Evolutionary conservation across 2,797 vertebrate species (phyloP).

Genomic region (Neosilurus mollespiculum): DNA sequence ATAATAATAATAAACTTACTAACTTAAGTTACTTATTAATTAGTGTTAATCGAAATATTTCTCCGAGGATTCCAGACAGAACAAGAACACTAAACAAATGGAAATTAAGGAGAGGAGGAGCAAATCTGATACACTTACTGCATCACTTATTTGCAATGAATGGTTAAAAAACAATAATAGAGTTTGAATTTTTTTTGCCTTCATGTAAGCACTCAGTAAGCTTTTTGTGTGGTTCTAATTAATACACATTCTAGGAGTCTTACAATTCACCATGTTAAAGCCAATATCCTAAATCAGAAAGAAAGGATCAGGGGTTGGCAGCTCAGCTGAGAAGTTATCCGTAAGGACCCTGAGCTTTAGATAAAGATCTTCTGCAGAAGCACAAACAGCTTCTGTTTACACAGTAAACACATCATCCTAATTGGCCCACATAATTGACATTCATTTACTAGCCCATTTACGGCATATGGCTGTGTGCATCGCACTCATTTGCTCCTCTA

Average conservation of each 20-base stretch:
- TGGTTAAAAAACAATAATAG: too few relatives aligned
- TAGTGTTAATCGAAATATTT: neutral
- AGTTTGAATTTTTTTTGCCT: neutral
- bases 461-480: slow-evolving; percentile 52
- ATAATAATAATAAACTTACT: too few relatives aligned
- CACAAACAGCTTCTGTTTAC: slow-evolving; percentile 59
- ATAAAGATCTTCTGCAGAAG: slow-evolving; percentile 49
- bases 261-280: neutral
- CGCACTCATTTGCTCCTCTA: slow-evolving; percentile 54
- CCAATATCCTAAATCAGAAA: slow-evolving; percentile 46
- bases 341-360: slow-evolving; percentile 47
- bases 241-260: neutral
- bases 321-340: slow-evolving; percentile 45
- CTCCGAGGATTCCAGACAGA: neutral
- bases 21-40: too few relatives aligned
- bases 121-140: neutral
- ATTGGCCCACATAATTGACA: slow-evolving; percentile 57
- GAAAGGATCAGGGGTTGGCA: slow-evolving; percentile 40
- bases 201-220: neutral
- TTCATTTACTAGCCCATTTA: slow-evolving; percentile 57
- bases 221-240: neutral
- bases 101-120: neutral
- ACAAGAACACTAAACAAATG: neutral
- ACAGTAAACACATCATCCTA: slow-evolving; percentile 62
- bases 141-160: neutral